A percentile compares a stretch with the other conserved stretches of the same genome.
These are phyloP conservation scores for Emydoidea blandingii DNA, from an alignment of 2,797 vertebrate species.

Conservation along the genomic window DNA sequence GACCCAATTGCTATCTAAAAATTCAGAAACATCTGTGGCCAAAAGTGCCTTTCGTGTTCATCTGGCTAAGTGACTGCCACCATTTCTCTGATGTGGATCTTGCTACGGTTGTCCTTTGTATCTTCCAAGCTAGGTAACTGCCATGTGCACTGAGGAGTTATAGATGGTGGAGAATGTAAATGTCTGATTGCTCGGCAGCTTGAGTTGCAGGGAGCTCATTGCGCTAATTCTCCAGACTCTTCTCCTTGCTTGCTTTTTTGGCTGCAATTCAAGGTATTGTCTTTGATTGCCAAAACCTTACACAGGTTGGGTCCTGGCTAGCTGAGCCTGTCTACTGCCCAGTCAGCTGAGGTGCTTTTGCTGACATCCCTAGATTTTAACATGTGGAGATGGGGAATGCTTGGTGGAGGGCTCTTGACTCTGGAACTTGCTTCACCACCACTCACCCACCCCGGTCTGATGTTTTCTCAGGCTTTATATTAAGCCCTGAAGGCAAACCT, in stretches of 20 bases:
- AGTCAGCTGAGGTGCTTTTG: neutral
- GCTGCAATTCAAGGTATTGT: neutral
- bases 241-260: neutral
- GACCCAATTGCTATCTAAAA: neutral
- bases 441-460: neutral
- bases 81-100: neutral
- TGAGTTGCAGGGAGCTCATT: neutral
- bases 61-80: neutral
- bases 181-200: neutral
- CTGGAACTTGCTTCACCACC: neutral
- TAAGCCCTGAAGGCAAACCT: neutral
- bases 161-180: neutral
- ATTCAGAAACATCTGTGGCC: neutral
- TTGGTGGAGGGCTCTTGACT: neutral
- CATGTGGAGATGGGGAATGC: neutral
- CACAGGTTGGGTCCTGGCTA: neutral
- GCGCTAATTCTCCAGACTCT: neutral
- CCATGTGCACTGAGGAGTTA: neutral
- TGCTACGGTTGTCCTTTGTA: neutral
- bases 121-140: neutral
- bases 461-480: neutral
- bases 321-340: neutral
- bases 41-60: neutral
- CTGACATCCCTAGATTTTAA: neutral
- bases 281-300: neutral